Evolutionary conservation across 2,888 invertebrate genomes (phyloP).

Genomic region (Drosophila flavopinicola): DNA sequence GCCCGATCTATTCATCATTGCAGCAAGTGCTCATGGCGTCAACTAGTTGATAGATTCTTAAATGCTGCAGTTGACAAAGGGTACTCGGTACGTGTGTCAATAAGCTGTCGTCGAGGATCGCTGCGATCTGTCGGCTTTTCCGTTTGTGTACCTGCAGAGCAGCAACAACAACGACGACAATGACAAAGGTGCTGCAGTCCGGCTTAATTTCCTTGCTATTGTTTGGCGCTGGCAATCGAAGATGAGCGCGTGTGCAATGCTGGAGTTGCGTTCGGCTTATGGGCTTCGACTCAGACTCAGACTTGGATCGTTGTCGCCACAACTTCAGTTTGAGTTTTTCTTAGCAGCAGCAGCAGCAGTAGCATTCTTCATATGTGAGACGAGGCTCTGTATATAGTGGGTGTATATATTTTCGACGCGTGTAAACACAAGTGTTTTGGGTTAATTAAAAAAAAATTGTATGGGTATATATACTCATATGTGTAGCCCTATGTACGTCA

Average conservation of each 20-base stretch:
- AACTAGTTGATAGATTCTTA: constrained; percentile 38
- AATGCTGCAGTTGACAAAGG: constrained; percentile 39
- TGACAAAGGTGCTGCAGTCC: constrained; percentile 40
- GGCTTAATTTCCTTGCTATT: constrained; percentile 75
- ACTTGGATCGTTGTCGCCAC: constrained; percentile 69
- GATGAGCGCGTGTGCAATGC: constrained; percentile 72
- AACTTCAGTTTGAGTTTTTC: constrained; percentile 78
- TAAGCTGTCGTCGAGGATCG: constrained; percentile 56
- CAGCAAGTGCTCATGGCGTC: constrained; percentile 49
- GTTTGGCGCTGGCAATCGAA: constrained; percentile 43
- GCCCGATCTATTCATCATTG: constrained; percentile 52
- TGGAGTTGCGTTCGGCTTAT: constrained; percentile 68
- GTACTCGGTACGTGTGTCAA: constrained; percentile 72
- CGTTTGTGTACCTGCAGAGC: constrained; percentile 62
- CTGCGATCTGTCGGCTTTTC: constrained; percentile 58
- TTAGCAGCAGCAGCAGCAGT: constrained; percentile 54
- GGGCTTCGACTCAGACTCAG: constrained; percentile 38
- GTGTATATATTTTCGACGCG: constrained; percentile 58
- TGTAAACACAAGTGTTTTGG: constrained; percentile 79
- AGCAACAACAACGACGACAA: constrained; percentile 26
- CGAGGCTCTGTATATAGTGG: constrained; percentile 31
- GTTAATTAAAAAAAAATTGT: constrained; percentile 65
- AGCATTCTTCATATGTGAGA: constrained; percentile 53
- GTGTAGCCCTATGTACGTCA: constrained; percentile 20
- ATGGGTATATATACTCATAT: constrained; percentile 19